These are phyloP conservation scores for Percina caprodes DNA, from an alignment of 2,113 vertebrate genomes.

Conservation along the genomic window DNA sequence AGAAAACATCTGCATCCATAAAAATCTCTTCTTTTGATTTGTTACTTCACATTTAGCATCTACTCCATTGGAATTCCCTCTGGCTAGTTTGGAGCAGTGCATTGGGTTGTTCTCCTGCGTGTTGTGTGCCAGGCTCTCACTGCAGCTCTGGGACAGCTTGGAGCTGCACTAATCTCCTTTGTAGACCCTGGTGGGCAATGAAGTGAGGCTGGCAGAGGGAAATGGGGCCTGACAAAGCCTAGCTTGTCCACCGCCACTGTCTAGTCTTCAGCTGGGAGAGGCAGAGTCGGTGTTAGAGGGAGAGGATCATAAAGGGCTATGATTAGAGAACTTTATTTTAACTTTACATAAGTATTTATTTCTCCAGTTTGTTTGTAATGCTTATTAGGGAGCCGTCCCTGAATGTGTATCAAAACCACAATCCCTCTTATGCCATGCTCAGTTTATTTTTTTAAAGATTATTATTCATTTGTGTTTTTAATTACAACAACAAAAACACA, in stretches of 20 bases:
- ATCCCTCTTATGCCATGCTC: no score
- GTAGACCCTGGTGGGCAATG: slow-evolving; percentile 62
- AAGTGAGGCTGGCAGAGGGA: slow-evolving; percentile 62
- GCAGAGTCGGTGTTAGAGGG: slow-evolving; percentile 18
- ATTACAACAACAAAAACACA: neutral
- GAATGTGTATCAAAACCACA: neutral
- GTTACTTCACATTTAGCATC: slow-evolving; percentile 56
- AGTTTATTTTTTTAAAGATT: no score
- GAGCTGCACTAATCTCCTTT: slow-evolving; percentile 62
- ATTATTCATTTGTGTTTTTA: neutral
- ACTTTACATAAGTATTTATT: neutral
- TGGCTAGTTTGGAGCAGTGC: slow-evolving; percentile 38
- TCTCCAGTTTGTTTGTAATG: neutral
- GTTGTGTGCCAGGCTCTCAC: slow-evolving; percentile 36
- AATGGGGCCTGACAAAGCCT: slow-evolving; percentile 68
- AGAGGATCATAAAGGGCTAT: slow-evolving; percentile 23
- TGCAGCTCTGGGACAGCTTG: slow-evolving; percentile 65
- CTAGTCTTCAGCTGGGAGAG: slow-evolving; percentile 42
- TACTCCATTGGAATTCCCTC: slow-evolving; percentile 41
- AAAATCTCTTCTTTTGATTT: slow-evolving; percentile 48
- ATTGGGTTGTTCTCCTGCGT: slow-evolving; percentile 42
- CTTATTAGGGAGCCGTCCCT: neutral
- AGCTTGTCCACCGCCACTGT: slow-evolving; percentile 44
- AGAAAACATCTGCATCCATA: slow-evolving; percentile 43
- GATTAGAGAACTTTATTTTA: slow-evolving; percentile 16